Percentiles rank a stretch among this genome's conserved stretches.
Conservation (phyloP, 2,113 vertebrate genomes). For the Lynx canadensis region DNA sequence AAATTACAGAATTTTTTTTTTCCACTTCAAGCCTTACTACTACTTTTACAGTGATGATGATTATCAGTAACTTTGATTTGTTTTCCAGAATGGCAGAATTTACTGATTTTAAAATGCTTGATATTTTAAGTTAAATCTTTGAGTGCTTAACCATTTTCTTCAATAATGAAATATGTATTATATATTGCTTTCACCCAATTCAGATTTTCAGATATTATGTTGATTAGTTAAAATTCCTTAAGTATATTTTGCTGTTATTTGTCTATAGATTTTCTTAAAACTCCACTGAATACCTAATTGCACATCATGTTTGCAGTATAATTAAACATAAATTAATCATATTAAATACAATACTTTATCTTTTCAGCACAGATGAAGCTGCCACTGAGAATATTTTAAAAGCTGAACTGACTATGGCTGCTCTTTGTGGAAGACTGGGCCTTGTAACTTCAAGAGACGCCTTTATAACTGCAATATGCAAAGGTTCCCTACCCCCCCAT, state of each 20-base stretch:
- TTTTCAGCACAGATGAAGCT: conserved; percentile 95
- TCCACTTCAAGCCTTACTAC: neutral
- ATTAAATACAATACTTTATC: conserved; percentile 61
- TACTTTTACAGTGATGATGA: neutral
- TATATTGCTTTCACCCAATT: conserved; percentile 13
- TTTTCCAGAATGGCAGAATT: conserved; percentile 9
- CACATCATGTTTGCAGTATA: neutral
- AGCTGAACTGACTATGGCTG: conserved; percentile 97
- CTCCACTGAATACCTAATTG: neutral
- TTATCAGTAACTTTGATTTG: neutral
- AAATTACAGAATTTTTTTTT: neutral
- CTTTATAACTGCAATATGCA: conserved; percentile 99
- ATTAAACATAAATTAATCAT: conserved; percentile 24
- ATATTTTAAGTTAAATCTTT: conserved; percentile 45
- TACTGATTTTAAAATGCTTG: conserved; percentile 7
- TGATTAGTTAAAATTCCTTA: conserved; percentile 54
- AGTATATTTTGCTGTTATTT: conserved; percentile 41
- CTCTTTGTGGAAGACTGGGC: conserved; percentile 94
- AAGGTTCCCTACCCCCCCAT: conserved; percentile 97
- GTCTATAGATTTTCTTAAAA: conserved; percentile 6
- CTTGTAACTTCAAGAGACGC: conserved; percentile 98
- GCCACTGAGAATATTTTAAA: conserved; percentile 99
- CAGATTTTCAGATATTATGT: conserved; percentile 54
- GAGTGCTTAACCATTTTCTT: neutral
- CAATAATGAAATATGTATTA: neutral